These are phyloP conservation scores for Napeogenes inachia DNA, from an alignment of 2,888 invertebrate genomes.

Conservation along the genomic window DNA sequence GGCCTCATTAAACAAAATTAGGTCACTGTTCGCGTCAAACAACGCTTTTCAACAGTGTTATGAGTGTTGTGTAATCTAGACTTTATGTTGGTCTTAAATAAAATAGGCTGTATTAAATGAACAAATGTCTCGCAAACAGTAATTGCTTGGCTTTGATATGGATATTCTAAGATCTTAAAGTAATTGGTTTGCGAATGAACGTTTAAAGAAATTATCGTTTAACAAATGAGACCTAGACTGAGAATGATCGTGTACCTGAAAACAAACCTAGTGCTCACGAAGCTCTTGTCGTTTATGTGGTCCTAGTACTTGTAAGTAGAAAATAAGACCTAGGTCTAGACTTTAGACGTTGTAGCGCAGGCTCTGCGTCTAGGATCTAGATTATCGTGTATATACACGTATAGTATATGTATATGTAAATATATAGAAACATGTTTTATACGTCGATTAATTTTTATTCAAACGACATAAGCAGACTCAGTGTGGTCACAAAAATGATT, in stretches of 20 bases:
- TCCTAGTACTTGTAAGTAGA: constrained; percentile 71
- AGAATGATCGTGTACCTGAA: constrained; percentile 22
- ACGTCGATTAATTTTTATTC: too few species aligned
- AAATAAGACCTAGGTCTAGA: constrained; percentile 38
- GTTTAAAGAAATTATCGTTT: constrained; percentile 31
- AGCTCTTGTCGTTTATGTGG: constrained; percentile 46
- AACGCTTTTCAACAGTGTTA: constrained; percentile 30
- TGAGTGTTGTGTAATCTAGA: constrained; percentile 32
- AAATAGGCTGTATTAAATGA: constrained; percentile 34
- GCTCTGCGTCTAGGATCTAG: neutral
- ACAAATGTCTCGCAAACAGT: constrained; percentile 31
- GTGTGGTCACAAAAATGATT: too few species aligned
- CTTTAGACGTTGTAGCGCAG: constrained; percentile 18
- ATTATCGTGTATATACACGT: neutral
- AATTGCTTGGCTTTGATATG: constrained; percentile 34
- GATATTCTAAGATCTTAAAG: constrained; percentile 35
- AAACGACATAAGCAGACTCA: too few species aligned
- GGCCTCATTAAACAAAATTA: constrained; percentile 33
- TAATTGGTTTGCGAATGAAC: constrained; percentile 32
- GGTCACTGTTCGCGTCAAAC: constrained; percentile 32
- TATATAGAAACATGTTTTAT: too few species aligned
- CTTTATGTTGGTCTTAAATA: constrained; percentile 33
- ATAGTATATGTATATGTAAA: neutral
- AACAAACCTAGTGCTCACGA: constrained; percentile 55
- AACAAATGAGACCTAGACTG: constrained; percentile 30